These are phyloP conservation scores for Drosophila borealis DNA, from an alignment of 2,888 invertebrate species.

Conservation along the genomic window DNA sequence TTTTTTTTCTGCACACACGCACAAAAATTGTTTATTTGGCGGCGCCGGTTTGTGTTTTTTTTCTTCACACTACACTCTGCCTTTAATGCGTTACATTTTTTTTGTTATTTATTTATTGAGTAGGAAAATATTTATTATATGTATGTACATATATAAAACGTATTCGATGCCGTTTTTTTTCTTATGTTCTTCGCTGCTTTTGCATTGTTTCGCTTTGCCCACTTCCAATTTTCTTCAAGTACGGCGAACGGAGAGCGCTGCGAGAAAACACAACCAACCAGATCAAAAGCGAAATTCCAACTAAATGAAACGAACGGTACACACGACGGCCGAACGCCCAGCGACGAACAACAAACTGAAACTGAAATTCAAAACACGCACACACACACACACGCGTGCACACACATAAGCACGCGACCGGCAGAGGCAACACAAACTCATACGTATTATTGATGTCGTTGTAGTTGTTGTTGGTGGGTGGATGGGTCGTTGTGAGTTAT, in stretches of 20 bases:
- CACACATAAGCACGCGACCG: constrained; percentile 33
- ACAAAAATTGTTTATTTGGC: constrained; percentile 42
- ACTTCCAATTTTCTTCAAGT: constrained; percentile 45
- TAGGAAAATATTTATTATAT: constrained; percentile 38
- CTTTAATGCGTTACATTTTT: constrained; percentile 15
- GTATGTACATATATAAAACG: constrained; percentile 28
- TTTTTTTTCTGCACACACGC: constrained; percentile 27
- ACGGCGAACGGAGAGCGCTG: constrained; percentile 57
- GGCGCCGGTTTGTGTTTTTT: constrained; percentile 31
- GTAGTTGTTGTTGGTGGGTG: constrained; percentile 44
- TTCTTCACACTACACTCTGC: constrained; percentile 45
- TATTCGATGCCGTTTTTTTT: constrained; percentile 39
- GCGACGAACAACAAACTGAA: constrained; percentile 52
- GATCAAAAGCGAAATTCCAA: constrained; percentile 85
- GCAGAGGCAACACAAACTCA: constrained; percentile 39
- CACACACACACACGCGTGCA: constrained; percentile 16
- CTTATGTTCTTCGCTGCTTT: constrained; percentile 55
- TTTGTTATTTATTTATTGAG: constrained; percentile 34
- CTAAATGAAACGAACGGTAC: constrained; percentile 69
- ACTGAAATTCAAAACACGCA: constrained; percentile 47
- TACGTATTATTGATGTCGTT: constrained; percentile 17
- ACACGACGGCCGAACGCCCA: constrained; percentile 41
- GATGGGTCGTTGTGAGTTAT: constrained; percentile 25
- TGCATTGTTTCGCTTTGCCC: constrained; percentile 58
- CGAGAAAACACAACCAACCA: constrained; percentile 79